A percentile compares a stretch with the other conserved stretches of the same genome.
Evolutionary conservation across 1,140 invertebrate species (phyloP).

Genomic region (Trichonephila clavata): DNA sequence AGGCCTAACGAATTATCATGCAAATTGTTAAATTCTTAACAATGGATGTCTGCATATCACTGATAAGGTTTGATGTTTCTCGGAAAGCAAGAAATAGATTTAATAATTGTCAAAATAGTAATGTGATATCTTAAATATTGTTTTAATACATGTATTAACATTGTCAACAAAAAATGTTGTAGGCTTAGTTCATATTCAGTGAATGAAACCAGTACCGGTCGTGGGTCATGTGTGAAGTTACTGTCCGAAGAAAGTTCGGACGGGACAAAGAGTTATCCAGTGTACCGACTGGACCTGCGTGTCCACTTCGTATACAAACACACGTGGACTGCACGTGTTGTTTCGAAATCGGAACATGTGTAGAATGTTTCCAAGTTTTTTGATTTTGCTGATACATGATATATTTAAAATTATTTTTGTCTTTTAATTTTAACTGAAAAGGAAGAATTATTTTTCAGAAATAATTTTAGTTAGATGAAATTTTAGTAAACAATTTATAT

Average conservation of each 20-base stretch:
- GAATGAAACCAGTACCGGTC: conserved; percentile 59
- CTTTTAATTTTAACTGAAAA: too few relatives aligned
- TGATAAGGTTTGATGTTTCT: conserved; percentile 21
- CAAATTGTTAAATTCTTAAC: neutral
- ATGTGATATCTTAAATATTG: neutral
- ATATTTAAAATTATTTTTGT: too few relatives aligned
- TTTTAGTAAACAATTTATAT: too few relatives aligned
- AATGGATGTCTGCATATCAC: neutral
- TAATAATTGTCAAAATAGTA: conserved; percentile 5
- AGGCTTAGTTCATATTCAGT: conserved; percentile 27
- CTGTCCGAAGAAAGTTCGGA: conserved; percentile 60
- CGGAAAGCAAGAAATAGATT: neutral
- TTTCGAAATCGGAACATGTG: conserved; percentile 3
- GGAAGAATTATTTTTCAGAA: too few relatives aligned
- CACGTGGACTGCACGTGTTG: conserved; percentile 73
- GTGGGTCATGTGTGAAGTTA: neutral
- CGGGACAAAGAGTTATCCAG: conserved; percentile 49
- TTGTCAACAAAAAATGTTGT: conserved; percentile 67
- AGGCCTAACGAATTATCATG: conserved; percentile 72
- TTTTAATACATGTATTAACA: conserved; percentile 41
- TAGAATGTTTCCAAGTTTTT: neutral
- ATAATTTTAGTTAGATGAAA: too few relatives aligned
- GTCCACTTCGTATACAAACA: conserved; percentile 76
- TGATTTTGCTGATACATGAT: too few relatives aligned
- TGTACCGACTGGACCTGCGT: conserved; percentile 69